These are phyloP conservation scores for Burhinus oedicnemus DNA, from an alignment of 2,113 vertebrate species.

Conservation along the genomic window DNA sequence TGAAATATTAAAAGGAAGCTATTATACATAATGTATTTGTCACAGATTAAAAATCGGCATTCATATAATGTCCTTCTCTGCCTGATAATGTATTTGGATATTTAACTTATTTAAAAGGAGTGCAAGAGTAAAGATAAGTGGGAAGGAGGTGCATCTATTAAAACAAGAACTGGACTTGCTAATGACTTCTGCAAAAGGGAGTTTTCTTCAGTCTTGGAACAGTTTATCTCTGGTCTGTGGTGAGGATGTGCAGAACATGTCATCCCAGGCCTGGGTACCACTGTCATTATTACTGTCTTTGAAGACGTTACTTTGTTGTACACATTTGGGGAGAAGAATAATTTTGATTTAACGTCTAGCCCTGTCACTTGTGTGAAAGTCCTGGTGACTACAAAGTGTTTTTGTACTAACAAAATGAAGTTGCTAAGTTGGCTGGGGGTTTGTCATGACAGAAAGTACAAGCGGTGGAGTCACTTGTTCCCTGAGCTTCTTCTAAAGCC, in stretches of 20 bases:
- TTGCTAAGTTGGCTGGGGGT: not conserved
- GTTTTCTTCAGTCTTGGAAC: not conserved
- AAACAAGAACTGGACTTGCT: not conserved
- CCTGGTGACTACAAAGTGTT: not conserved
- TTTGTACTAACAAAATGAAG: not conserved
- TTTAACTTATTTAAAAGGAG: not conserved
- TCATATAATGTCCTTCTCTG: not conserved
- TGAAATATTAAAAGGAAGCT: constrained; percentile 46
- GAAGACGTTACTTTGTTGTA: not conserved
- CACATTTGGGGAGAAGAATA: not conserved
- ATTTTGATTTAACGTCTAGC: not conserved
- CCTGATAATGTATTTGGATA: not conserved
- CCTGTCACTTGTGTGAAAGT: not conserved
- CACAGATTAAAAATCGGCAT: constrained; percentile 18
- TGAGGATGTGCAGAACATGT: not conserved
- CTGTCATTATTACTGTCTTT: not conserved
- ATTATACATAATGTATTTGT: constrained; percentile 38
- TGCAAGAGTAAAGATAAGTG: not conserved
- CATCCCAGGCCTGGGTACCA: not conserved
- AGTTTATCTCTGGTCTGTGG: not conserved
- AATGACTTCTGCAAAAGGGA: not conserved
- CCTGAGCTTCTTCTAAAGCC: not conserved
- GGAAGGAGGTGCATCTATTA: not conserved
- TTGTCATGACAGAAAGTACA: not conserved
- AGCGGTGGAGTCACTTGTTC: not conserved